These are phyloP conservation scores for Caenorhabditis latens DNA, from an alignment of 1,140 invertebrate species.

Conservation along the genomic window DNA sequence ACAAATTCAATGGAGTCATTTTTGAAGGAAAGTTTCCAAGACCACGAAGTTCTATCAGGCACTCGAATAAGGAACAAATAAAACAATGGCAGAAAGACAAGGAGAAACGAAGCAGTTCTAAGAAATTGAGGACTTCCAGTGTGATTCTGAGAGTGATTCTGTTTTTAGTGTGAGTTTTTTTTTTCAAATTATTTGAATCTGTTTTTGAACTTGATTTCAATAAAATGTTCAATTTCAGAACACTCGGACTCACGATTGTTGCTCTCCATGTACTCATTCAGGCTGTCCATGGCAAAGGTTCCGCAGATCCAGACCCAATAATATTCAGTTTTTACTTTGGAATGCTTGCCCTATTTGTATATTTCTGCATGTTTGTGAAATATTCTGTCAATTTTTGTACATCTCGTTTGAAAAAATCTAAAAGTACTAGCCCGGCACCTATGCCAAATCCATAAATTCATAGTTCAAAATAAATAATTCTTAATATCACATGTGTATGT, in stretches of 20 bases:
- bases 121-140: neutral
- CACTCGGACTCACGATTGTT: neutral
- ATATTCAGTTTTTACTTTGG: constrained; percentile 14
- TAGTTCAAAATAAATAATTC: neutral
- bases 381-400: neutral
- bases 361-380: constrained; percentile 26
- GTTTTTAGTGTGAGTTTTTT: neutral
- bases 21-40: constrained; percentile 33
- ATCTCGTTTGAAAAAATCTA: neutral
- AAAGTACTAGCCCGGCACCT: neutral
- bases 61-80: constrained; percentile 1
- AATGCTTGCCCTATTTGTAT: neutral
- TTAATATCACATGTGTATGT: no score
- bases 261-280: neutral
- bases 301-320: neutral
- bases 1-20: constrained; percentile 7
- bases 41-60: constrained; percentile 1
- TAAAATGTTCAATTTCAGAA: neutral
- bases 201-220: no score
- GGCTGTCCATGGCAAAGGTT: neutral
- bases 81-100: constrained; percentile 23
- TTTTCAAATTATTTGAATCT: neutral
- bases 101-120: neutral
- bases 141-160: neutral
- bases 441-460: neutral